phyloP scores from a whole-genome alignment of 1,140 invertebrate genomes.

The Eupristina koningsbergeri region DNA sequence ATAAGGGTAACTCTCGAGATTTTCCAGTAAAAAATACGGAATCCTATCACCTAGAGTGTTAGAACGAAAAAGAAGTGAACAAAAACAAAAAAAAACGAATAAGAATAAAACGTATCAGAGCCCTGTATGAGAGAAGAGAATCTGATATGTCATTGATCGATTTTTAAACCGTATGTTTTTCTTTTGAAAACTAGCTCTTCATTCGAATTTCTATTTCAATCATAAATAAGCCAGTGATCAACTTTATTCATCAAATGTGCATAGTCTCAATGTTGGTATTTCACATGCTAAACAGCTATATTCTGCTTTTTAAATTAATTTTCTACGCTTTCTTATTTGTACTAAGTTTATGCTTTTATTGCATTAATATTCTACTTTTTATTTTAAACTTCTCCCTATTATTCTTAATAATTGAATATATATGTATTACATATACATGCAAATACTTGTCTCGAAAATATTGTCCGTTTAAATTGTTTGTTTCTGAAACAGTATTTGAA shows the following conservation, averaged over 20 bases:
- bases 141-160: neutral
- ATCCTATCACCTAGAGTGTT: neutral
- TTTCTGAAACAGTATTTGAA: no score
- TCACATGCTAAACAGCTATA: no score
- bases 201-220: neutral
- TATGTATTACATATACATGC: no score
- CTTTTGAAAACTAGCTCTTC: neutral
- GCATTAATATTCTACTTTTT: no score
- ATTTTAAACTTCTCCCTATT: no score
- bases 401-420: no score
- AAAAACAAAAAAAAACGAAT: neutral
- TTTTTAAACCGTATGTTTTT: neutral
- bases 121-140: constrained; percentile 27
- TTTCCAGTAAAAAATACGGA: neutral
- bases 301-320: no score
- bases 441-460: no score
- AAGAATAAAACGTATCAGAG: constrained; percentile 7
- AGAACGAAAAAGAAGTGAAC: neutral
- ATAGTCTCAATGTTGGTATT: neutral
- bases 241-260: neutral
- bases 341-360: no score
- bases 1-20: constrained; percentile 1
- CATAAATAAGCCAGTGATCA: neutral
- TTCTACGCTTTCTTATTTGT: no score
- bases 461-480: no score